Conservation (phyloP, 1,140 invertebrate species). For the Bombus ignitus region DNA sequence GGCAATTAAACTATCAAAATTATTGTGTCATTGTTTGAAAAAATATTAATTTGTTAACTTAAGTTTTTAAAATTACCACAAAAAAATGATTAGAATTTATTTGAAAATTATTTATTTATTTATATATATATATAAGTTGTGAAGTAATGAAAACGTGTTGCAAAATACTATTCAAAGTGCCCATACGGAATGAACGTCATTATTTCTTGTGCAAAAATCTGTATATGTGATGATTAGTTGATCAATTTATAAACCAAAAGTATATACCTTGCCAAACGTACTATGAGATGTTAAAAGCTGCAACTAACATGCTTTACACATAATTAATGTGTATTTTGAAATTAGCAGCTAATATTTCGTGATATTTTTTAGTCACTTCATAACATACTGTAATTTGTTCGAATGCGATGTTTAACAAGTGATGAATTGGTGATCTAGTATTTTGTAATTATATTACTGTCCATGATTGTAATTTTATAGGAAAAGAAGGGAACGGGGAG, state of each 20-base stretch:
- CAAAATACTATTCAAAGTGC: constrained; percentile 53
- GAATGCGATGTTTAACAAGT: constrained; percentile 37
- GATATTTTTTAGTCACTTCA: constrained; percentile 34
- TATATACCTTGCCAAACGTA: constrained; percentile 41
- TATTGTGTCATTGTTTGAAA: background rate
- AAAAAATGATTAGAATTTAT: constrained; percentile 1
- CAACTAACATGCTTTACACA: constrained; percentile 39
- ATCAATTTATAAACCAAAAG: constrained; percentile 47
- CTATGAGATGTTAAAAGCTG: constrained; percentile 43
- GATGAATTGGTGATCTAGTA: constrained; percentile 48
- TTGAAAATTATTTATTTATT: constrained; percentile 50
- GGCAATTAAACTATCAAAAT: background rate
- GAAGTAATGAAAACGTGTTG: constrained; percentile 51
- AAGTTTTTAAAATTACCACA: background rate
- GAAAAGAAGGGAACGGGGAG: constrained; percentile 33
- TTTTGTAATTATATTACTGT: constrained; percentile 47
- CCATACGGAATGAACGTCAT: constrained; percentile 40
- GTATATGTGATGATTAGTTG: constrained; percentile 58
- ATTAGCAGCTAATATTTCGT: constrained; percentile 47
- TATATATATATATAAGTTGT: constrained; percentile 20
- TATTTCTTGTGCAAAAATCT: constrained; percentile 45
- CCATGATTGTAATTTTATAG: constrained; percentile 38
- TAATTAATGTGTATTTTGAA: constrained; percentile 51
- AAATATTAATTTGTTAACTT: background rate
- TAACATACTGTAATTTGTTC: constrained; percentile 32